Percentiles rank a stretch among this genome's conserved stretches.
These are phyloP conservation scores for Ryuthela nishihirai DNA, from an alignment of 2,888 invertebrate genomes.

Conservation along the genomic window DNA sequence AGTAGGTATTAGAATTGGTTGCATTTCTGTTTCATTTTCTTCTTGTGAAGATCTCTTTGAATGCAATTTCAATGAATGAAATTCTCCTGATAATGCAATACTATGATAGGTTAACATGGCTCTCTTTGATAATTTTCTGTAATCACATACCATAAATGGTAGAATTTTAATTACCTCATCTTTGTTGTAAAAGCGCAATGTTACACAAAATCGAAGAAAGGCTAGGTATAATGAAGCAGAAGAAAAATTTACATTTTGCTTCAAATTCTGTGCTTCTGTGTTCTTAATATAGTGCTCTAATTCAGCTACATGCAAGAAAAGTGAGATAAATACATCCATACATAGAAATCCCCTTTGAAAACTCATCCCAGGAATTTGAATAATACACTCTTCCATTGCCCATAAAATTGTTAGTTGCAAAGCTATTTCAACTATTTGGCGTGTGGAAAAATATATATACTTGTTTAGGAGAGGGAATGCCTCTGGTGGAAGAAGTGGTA, in stretches of 20 bases:
- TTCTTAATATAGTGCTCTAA: not conserved
- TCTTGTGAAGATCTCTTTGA: not conserved
- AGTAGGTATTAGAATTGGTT: constrained; percentile 10
- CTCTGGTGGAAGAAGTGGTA: not conserved
- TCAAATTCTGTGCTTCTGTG: not conserved
- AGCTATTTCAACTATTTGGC: not conserved
- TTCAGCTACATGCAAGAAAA: constrained; percentile 18
- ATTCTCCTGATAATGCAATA: constrained; percentile 18
- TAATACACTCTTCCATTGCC: constrained; percentile 14
- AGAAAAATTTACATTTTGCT: not conserved
- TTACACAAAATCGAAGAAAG: constrained; percentile 21
- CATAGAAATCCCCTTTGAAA: not conserved
- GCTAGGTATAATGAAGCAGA: constrained; percentile 13
- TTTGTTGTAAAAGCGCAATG: constrained; percentile 14
- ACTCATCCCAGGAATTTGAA: not conserved
- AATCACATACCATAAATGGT: constrained; percentile 4
- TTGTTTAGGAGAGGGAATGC: no score
- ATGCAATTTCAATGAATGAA: constrained; percentile 13
- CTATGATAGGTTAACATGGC: constrained; percentile 19
- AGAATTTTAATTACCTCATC: constrained; percentile 2
- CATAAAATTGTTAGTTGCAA: constrained; percentile 13
- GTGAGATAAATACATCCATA: not conserved
- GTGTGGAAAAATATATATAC: not conserved
- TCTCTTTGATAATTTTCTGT: constrained; percentile 6
- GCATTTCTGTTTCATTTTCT: constrained; percentile 11